Base-by-base conservation (phyloP, 2,113 vertebrate species). In the Stigmatopora argus region DNA sequence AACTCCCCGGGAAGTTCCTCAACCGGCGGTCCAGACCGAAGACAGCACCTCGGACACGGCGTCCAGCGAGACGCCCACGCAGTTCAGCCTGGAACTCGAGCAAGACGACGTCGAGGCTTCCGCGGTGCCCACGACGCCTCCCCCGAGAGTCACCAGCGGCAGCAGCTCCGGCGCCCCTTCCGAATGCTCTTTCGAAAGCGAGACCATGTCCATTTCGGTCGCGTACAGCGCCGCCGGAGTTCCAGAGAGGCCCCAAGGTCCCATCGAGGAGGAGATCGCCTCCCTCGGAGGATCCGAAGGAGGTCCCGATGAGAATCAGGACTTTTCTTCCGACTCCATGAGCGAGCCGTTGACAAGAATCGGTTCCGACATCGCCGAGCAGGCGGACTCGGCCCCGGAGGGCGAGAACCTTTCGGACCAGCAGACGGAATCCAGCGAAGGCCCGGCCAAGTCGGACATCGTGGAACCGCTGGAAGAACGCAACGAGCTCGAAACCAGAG, bases 241-340 rank as follows among this genome's bases (percentile, higher is more conserved):
- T 53, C 71, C 59, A 35, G 69, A 35, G 41, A 81, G 77, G 51
- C n/a, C 26, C 2, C 78, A 82, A 1, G 86, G 90, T 74, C 78
- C 91, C 45, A 88, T 92, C 0, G 91, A 93, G 82, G 91, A 81
- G 62, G 91, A 92, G 0, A 62, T 92, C 69, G 88, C 88, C 19
- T 92, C 91, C 55, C 64, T 90, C 34, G 82, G 83, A 57, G 80
- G 79, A 0, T 61, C 79, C 15, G 79, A 80, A 1, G 86, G 64
- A 17, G 83, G 75, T 63, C 81, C 79, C 0, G 90, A 91, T 2
- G 93, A 87, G 75, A 80, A 79, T 47, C 75, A 66, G 1, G 91
- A 75, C 84, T 90, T 81, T 69, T 90, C 87, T 45, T 89, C 87
- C 0, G 94, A 94, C 64, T 95, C 94, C 0, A 85, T 93, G 75